phyloP scores from a whole-genome alignment of 2,888 invertebrate genomes.

The Anthrax anthrax region DNA sequence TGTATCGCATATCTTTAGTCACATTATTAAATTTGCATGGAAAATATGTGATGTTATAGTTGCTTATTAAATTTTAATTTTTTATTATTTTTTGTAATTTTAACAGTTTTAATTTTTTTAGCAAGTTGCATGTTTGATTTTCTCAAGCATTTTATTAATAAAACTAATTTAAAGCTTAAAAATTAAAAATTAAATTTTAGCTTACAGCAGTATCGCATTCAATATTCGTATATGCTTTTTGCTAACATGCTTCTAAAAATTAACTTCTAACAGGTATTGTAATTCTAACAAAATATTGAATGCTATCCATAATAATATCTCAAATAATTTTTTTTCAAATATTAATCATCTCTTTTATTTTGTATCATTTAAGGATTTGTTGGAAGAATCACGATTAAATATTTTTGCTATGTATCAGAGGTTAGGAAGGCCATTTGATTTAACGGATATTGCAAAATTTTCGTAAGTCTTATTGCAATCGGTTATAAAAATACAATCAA shows the following conservation, averaged over 20 bases:
- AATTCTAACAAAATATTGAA: too few species aligned
- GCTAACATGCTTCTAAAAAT: neutral
- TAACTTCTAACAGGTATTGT: neutral
- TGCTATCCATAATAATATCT: neutral
- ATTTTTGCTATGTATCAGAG: conserved; percentile 35
- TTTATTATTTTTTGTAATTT: too few species aligned
- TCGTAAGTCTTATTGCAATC: conserved; percentile 32
- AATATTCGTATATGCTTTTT: neutral
- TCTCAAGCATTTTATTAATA: too few species aligned
- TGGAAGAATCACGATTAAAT: conserved; percentile 32
- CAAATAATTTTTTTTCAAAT: neutral
- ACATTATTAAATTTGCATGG: too few species aligned
- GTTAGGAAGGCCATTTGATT: conserved; percentile 31
- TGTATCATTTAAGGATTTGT: conserved; percentile 22
- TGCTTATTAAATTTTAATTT: too few species aligned
- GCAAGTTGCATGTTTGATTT: too few species aligned
- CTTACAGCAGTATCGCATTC: too few species aligned
- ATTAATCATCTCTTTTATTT: neutral
- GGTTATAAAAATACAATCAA: neutral
- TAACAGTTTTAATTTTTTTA: too few species aligned
- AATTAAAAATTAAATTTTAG: too few species aligned
- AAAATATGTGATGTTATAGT: too few species aligned
- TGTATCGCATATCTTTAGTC: too few species aligned
- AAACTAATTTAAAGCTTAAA: too few species aligned
- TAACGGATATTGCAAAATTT: conserved; percentile 30